Base-by-base conservation (phyloP, 2,888 invertebrate genomes). In the Thumatha senex region DNA sequence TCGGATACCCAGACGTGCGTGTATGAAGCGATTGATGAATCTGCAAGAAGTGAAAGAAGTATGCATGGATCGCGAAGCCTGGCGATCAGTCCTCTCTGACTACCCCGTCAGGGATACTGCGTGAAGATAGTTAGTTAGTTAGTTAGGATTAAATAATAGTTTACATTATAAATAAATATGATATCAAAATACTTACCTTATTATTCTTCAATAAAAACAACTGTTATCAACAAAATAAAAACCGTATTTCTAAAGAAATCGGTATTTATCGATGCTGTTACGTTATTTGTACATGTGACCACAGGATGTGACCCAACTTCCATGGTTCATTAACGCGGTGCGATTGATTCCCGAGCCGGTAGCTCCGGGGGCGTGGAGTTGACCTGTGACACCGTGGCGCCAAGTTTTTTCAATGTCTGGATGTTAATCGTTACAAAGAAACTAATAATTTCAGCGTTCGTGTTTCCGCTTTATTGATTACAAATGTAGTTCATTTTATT, bases 331-430 rank as follows among this genome's bases (percentile, higher is more conserved):
- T 84, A 72, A 54, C 51, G 77, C 80, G 84, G 82, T 61, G 56
- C 68, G 67, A 73, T 82, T 66, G 57, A 47, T 41, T 48, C 40
- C 46, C 44, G 48, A 44, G 48, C 36, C 13, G 18, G 11, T 47
- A 14, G 45, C 38, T 50, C 61, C 51, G 50, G 34, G 51, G 70
- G 69, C 73, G 73, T 60, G 54, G 47, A 65, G 78, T 64, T 82
- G 88, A 89, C 84, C 85, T 80, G 74, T 86, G 83, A 86, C 84
- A 72, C 61, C 57, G 55, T 78, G 89, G 89, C 89, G 89, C 89
- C 89, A 78, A 45, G 15, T 43, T 76, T 83, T 79, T 63, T 57
- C 46, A 8, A 30, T 59, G 83, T 83, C 85, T 80, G 57, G 4
- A 38, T 24, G 7, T 29, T 60, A 67, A 62, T 67, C 56, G 49